phyloP scores from a whole-genome alignment of 2,797 vertebrate species.

The Petrocephalus schoutedeni region DNA sequence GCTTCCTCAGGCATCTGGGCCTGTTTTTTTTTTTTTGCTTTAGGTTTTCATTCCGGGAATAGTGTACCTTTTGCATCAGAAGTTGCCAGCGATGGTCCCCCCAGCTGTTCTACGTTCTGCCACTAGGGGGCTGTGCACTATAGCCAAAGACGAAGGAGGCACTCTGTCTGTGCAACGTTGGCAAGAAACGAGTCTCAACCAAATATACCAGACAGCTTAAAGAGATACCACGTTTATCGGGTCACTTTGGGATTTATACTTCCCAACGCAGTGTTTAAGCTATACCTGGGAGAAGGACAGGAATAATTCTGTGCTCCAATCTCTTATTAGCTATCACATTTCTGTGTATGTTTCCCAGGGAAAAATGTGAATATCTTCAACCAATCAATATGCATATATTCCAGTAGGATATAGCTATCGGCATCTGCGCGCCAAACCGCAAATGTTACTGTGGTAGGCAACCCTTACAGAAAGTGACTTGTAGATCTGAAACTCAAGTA shows the following conservation, averaged over 20 bases:
- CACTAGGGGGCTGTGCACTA: slow-evolving; percentile 66
- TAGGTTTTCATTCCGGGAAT: slow-evolving; percentile 36
- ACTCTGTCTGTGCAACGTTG: not conserved
- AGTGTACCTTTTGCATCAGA: slow-evolving; percentile 29
- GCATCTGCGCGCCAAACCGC: not conserved
- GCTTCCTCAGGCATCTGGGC: slow-evolving; percentile 44
- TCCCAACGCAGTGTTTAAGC: not conserved
- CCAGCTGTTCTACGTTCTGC: slow-evolving; percentile 55
- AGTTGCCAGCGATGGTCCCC: slow-evolving; percentile 15
- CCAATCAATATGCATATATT: not conserved
- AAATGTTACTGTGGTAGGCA: not conserved
- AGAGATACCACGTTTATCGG: not conserved
- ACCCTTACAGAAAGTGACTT: not conserved
- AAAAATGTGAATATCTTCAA: not conserved
- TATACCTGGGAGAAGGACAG: not conserved
- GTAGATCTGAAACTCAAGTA: not conserved
- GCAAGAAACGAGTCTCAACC: not conserved
- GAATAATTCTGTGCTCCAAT: not conserved
- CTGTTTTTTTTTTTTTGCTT: slow-evolving; percentile 29
- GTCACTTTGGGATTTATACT: not conserved
- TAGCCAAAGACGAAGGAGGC: not conserved
- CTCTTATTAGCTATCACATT: not conserved
- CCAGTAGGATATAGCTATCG: not conserved
- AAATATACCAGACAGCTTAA: not conserved
- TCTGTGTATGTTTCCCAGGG: not conserved